Base-by-base conservation (phyloP, 1,140 invertebrate genomes). In the Orius insidiosus region DNA sequence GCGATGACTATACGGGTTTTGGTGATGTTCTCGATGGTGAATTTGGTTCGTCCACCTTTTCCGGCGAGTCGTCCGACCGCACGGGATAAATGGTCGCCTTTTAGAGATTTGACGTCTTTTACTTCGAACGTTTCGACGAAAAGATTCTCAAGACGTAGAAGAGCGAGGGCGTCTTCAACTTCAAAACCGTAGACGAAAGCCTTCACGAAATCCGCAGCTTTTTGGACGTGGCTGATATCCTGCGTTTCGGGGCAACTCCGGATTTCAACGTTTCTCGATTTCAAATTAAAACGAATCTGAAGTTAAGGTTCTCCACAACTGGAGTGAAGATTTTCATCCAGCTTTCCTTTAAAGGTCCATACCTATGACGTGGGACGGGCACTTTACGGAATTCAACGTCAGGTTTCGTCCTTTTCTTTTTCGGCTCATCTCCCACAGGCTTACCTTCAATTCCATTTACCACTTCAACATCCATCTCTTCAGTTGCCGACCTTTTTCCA, bases 11-110 rank as follows among this genome's bases (percentile, higher is more conserved):
- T 97, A 64, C 96, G 78, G 0, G 94, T 98, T 67, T 96, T 98
- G 7, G 95, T 98, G 0, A 87, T 88, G 67, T 99, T 99, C 69
- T 99, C 95, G 59, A 99, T 98, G 2, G 93, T 96, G 57, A 88
- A 97, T 61, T 96, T 98, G 3, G 92, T 98, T 50, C 87, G 75
- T 14, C 95, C 96, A 49, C 89, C 85, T 69, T 98, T 97, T 0
- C 96, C 96, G 10, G 95, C 95, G 36, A 99, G 68, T 54, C 95
- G 71, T 14, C 95, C 95, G 56, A 99, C 89, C 0, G 94, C 94
- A 63, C 95, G 68, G 15, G 88, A 83, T 49, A 95, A 68, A 64
- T 98, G 94, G 63, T 98, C 94, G 8, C 95, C 93, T 64, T 90
- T 86, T 31, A 98, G 61, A 15, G 79, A 85, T 67, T 96, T 98